phyloP scores from a whole-genome alignment of 2,888 invertebrate genomes.

The Scelioninae gen. 2 region DNA sequence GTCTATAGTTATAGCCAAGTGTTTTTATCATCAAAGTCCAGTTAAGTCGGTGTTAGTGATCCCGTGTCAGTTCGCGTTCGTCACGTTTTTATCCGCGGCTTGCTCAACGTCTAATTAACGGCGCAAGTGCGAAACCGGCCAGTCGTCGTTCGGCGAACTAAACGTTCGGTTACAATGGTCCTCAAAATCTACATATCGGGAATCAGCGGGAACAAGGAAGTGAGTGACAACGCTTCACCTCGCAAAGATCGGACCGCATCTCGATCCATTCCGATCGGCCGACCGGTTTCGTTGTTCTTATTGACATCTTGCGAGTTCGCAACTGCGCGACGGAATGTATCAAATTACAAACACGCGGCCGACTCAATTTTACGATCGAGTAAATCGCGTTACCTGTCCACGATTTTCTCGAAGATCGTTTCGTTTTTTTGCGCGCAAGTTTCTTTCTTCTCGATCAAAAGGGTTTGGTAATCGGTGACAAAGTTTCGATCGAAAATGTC shows the following conservation, averaged over 20 bases:
- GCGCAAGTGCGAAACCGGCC: slow-evolving; percentile 55
- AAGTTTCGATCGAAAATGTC: too few species aligned
- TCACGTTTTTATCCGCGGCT: slow-evolving; percentile 50
- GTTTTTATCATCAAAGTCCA: slow-evolving; percentile 60
- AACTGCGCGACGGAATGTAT: slow-evolving; percentile 43
- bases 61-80: slow-evolving; percentile 52
- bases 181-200: slow-evolving; percentile 94
- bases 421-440: too few species aligned
- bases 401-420: too few species aligned
- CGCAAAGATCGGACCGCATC: neutral
- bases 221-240: slow-evolving; percentile 75
- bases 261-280: slow-evolving; percentile 1
- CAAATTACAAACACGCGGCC: slow-evolving; percentile 55
- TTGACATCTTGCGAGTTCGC: slow-evolving; percentile 33
- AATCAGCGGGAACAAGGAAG: slow-evolving; percentile 96
- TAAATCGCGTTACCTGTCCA: too few species aligned
- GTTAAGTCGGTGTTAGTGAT: slow-evolving; percentile 59
- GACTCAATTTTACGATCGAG: slow-evolving; percentile 39
- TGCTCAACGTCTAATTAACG: slow-evolving; percentile 52
- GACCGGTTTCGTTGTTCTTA: slow-evolving; percentile 34
- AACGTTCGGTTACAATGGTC: slow-evolving; percentile 79
- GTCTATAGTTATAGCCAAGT: slow-evolving; percentile 56
- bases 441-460: too few species aligned
- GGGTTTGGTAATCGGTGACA: too few species aligned
- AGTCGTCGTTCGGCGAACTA: slow-evolving; percentile 37